phyloP scores from a whole-genome alignment of 2,797 vertebrate genomes.

The Okamejei kenojei region DNA sequence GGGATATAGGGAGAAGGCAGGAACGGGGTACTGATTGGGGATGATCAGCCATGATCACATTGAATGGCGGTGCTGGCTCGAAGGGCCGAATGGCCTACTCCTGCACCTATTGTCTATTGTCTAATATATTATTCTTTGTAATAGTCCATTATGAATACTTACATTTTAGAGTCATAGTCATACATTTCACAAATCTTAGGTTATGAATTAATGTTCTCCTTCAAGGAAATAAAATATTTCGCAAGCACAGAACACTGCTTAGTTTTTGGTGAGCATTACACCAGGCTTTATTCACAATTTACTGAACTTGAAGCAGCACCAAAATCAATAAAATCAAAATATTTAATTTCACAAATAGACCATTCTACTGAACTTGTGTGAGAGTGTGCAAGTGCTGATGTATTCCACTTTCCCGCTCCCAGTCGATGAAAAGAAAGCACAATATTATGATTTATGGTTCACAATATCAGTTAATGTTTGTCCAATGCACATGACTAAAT shows the following conservation, averaged over 20 bases:
- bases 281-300: not conserved
- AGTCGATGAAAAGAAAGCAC: not conserved
- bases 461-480: not conserved
- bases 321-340: not conserved
- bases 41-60: too few relatives aligned
- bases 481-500: not conserved
- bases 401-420: too few relatives aligned
- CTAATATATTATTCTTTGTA: not conserved
- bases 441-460: not conserved
- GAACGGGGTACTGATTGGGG: too few relatives aligned
- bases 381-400: not conserved
- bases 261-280: not conserved
- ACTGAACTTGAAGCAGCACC: not conserved
- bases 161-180: not conserved
- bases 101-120: too few relatives aligned
- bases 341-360: not conserved
- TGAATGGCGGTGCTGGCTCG: too few relatives aligned
- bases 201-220: not conserved
- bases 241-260: not conserved
- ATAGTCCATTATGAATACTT: not conserved
- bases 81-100: too few relatives aligned
- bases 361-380: not conserved
- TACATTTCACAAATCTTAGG: not conserved
- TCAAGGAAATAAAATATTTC: not conserved
- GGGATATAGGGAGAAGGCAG: too few relatives aligned